A percentile compares a stretch with the other conserved stretches of the same genome.
Conservation (phyloP, 2,797 vertebrate species). For the Masticophis lateralis region DNA sequence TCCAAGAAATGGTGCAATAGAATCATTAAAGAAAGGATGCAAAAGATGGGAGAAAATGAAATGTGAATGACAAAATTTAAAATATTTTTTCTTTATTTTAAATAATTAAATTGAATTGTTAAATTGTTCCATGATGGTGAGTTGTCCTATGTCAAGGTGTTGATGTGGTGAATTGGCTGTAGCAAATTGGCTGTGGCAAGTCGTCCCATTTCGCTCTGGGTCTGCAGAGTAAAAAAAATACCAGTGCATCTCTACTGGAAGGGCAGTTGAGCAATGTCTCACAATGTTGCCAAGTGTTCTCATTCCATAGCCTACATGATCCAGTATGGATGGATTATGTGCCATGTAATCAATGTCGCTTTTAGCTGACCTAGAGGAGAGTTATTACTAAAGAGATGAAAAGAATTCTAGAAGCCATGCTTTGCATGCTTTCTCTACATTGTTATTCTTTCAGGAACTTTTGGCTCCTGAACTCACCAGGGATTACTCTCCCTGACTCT, state of each 20-base stretch:
- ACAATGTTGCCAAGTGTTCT: neutral
- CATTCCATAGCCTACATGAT: neutral
- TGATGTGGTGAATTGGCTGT: no score
- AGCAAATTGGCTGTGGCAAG: no score
- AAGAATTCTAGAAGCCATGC: neutral
- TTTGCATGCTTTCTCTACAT: neutral
- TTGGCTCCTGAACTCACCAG: neutral
- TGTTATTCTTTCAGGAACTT: neutral
- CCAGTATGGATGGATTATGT: neutral
- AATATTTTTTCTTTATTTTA: no score
- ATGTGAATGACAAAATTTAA: no score
- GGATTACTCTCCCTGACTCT: neutral
- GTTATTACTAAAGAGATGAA: neutral
- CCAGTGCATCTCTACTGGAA: neutral
- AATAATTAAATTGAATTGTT: no score
- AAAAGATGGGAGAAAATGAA: no score
- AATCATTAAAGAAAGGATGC: no score
- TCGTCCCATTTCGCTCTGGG: no score
- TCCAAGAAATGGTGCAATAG: no score
- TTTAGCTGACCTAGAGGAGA: neutral
- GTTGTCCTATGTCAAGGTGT: no score
- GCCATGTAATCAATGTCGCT: neutral
- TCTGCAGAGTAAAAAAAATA: neutral
- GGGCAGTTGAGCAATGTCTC: neutral
- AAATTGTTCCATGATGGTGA: no score